These are phyloP conservation scores for Cladorhizidae sp. DNA, from an alignment of 37 sponge, comb jelly and placozoan species.

Conservation along the genomic window DNA sequence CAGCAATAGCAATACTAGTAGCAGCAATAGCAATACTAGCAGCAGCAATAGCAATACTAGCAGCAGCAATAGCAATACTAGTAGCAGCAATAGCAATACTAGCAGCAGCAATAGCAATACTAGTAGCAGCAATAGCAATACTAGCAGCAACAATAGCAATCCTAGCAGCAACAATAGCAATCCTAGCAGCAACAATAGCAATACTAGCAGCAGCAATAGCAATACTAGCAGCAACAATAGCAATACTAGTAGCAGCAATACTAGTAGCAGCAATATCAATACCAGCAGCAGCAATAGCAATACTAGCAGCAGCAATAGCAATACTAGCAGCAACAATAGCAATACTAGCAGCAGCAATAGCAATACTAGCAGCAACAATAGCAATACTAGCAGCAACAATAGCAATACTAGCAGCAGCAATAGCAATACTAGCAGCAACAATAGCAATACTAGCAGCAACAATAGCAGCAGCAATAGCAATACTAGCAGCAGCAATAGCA, in stretches of 20 bases:
- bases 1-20: not conserved
- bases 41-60: not conserved
- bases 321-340: not conserved
- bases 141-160: not conserved
- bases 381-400: not conserved
- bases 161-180: not conserved
- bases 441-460: not conserved
- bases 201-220: too few species aligned
- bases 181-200: not conserved
- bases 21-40: too few species aligned
- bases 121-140: not conserved
- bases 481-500: not conserved
- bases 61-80: too few species aligned
- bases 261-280: not conserved
- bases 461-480: not conserved
- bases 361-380: not conserved
- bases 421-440: not conserved
- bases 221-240: not conserved
- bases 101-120: not conserved
- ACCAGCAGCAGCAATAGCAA: too few species aligned
- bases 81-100: not conserved
- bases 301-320: not conserved
- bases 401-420: not conserved
- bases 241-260: not conserved
- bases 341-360: not conserved